Evolutionary conservation across 1,140 invertebrate species (phyloP).

Genomic region (Panulirus ornatus): DNA sequence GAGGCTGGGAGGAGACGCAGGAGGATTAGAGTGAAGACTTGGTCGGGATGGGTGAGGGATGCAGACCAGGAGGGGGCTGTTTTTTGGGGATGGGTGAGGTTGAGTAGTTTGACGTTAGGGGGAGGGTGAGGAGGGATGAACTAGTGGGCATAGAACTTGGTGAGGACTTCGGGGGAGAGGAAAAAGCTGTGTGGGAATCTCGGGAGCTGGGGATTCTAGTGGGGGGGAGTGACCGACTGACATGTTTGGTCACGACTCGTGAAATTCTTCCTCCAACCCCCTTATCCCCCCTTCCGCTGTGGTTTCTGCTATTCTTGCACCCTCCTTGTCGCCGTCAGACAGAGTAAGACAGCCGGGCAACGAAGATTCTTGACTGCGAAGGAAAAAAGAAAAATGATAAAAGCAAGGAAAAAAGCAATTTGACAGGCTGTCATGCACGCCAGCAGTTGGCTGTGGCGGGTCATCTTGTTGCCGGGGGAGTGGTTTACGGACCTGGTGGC

Average conservation of each 20-base stretch:
- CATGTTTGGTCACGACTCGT: too few species aligned
- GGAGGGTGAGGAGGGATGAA: neutral
- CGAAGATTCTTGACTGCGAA: neutral
- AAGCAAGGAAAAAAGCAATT: conserved; percentile 10
- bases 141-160: too few species aligned
- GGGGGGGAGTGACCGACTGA: too few species aligned
- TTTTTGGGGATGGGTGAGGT: neutral
- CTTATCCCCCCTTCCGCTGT: too few species aligned
- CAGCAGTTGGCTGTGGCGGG: neutral
- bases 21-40: too few species aligned
- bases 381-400: neutral
- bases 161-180: neutral
- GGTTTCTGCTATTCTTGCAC: too few species aligned
- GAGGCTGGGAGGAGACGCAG: neutral
- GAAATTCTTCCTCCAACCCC: too few species aligned
- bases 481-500: too few species aligned
- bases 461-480: neutral
- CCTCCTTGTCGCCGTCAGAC: neutral
- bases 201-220: neutral
- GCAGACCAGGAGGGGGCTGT: neutral
- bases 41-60: neutral
- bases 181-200: neutral
- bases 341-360: neutral
- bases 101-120: neutral
- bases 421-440: neutral